Percentiles rank a stretch among this genome's conserved stretches.
Evolutionary conservation across 1,140 invertebrate species (phyloP).

Genomic region (Tetramorium alpestre): DNA sequence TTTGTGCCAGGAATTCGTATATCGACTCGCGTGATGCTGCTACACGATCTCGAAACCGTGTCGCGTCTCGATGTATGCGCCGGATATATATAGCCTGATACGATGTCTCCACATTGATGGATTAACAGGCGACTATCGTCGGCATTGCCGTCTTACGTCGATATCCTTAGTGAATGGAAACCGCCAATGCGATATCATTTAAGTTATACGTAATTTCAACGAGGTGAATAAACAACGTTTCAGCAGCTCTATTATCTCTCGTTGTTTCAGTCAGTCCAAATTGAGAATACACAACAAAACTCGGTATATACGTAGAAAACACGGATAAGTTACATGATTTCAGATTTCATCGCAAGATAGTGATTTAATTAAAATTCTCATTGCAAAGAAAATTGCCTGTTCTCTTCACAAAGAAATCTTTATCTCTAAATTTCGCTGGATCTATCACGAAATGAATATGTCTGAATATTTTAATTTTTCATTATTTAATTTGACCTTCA

Average conservation of each 20-base stretch:
- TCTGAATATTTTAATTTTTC: neutral
- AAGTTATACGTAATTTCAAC: slow-evolving; percentile 9
- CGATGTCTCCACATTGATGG: slow-evolving; percentile 54
- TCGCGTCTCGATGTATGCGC: slow-evolving; percentile 54
- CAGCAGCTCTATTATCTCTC: neutral
- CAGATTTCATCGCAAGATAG: neutral
- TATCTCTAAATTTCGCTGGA: neutral
- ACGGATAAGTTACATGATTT: neutral
- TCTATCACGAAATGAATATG: neutral
- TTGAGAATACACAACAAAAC: neutral
- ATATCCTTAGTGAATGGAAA: slow-evolving; percentile 40
- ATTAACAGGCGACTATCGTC: slow-evolving; percentile 67
- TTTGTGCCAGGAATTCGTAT: slow-evolving; percentile 57
- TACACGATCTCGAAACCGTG: slow-evolving; percentile 62
- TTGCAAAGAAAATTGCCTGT: neutral
- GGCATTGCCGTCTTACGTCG: slow-evolving; percentile 56
- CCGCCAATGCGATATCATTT: slow-evolving; percentile 4
- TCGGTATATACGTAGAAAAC: neutral
- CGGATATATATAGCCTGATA: slow-evolving; percentile 66
- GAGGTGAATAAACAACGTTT: slow-evolving; percentile 11
- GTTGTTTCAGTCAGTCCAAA: neutral
- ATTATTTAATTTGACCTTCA: neutral
- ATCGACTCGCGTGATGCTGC: slow-evolving; percentile 29
- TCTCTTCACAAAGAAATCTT: neutral
- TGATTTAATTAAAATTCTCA: neutral